phyloP scores from a whole-genome alignment of 2,888 invertebrate species.

The Dolomedes plantarius region DNA sequence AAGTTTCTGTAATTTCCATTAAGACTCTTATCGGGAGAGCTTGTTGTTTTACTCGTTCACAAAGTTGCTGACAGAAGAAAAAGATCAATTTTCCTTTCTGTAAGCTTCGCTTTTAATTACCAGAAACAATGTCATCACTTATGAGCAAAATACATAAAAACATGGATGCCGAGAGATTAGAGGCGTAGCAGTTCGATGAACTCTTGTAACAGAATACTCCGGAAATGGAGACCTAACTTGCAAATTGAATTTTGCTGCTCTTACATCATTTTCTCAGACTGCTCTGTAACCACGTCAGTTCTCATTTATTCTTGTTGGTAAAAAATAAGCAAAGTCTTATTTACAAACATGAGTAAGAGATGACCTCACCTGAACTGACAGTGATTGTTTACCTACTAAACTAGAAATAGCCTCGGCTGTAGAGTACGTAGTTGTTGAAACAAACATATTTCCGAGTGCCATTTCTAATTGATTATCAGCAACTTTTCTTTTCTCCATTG shows the following conservation, averaged over 20 bases:
- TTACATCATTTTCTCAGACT: conserved; percentile 27
- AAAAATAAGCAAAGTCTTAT: neutral
- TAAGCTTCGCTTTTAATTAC: neutral
- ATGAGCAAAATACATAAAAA: neutral
- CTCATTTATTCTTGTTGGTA: neutral
- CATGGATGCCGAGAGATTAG: neutral
- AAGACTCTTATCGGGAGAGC: no score
- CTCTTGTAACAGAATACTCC: neutral
- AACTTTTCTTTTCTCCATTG: no score
- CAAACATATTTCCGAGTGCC: no score
- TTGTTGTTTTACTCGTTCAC: no score
- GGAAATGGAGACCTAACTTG: neutral
- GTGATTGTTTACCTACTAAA: conserved; percentile 43
- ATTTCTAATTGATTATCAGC: no score
- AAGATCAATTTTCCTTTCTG: neutral
- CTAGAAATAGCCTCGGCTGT: conserved; percentile 4
- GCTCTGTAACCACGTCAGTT: conserved; percentile 17
- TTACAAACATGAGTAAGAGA: neutral
- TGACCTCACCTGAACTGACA: neutral
- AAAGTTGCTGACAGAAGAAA: no score
- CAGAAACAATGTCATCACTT: neutral
- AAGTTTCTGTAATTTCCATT: no score
- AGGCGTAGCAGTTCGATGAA: neutral
- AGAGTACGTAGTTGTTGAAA: no score
- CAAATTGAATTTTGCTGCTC: conserved; percentile 36